Evolutionary conservation across 2,113 vertebrate genomes (phyloP).

Genomic region (Halichoeres trimaculatus): DNA sequence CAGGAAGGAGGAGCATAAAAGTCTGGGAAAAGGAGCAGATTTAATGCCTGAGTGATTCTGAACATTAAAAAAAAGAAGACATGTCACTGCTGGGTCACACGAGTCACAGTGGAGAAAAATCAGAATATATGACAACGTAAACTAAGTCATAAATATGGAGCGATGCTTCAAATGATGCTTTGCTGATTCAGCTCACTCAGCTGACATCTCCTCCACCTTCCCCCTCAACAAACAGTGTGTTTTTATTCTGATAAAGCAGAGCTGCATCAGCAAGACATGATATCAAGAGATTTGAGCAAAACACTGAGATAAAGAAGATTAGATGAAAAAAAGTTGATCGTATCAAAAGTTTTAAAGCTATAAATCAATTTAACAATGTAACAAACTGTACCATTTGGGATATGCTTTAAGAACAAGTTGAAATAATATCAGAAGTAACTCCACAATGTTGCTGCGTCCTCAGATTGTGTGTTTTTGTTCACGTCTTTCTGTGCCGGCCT

Average conservation of each 20-base stretch:
- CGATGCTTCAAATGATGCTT: conserved; percentile 1
- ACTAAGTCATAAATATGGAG: no score
- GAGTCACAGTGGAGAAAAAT: not conserved
- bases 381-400: no score
- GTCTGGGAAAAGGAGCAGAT: no score
- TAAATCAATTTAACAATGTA: not conserved
- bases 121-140: no score
- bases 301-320: not conserved
- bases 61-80: no score
- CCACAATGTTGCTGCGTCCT: not conserved
- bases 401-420: no score
- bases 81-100: not conserved
- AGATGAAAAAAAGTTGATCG: not conserved
- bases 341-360: not conserved
- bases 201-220: conserved; percentile 25
- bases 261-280: conserved; percentile 5
- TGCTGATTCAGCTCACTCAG: conserved; percentile 25
- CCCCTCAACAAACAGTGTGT: conserved; percentile 8
- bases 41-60: not conserved
- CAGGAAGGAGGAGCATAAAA: no score
- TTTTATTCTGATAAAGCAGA: conserved; percentile 1
- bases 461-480: not conserved
- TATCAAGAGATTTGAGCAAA: not conserved
- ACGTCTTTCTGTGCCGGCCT: conserved; percentile 24
- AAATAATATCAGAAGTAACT: no score